Base-by-base conservation (phyloP, 1,140 invertebrate genomes). In the Ceratosolen solmsi region DNA sequence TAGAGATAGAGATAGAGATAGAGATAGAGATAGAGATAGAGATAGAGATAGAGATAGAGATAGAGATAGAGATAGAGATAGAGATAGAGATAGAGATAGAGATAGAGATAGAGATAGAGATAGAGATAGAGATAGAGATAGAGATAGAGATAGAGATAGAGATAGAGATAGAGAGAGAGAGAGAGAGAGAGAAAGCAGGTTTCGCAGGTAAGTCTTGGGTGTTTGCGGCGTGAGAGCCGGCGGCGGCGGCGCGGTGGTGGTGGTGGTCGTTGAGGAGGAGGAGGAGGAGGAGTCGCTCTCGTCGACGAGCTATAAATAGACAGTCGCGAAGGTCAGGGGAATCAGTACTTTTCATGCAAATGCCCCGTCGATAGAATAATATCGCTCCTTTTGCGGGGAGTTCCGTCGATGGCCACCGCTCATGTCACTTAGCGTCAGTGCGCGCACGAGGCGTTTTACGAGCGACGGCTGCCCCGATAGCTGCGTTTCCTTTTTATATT, bases 331-430 rank as follows among this genome's bases (percentile, higher is more conserved):
- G 87, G 87, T 88, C 87, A 87, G 85, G 86, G 84, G 87, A 88
- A 88, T 88, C 85, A 84, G 85, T 83, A 87, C 75, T 88, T 88
- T 88, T 89, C 86, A 88, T 88, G 85, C 87, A 89, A 89, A 89
- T 89, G 84, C 82, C 22, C 72, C 83, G 84, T 86, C 84, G 87
- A 88, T 88, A 86, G 82, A 88, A 88, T 86, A 85, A 87, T 88
- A 87, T 87, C 77, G 83, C 79, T 85, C 79, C 79, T 86, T 87
- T 88, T 84, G 71, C 82, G 49, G 71, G 46, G 27, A 36, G 27
- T 17, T n/a, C 38, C 38, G n/a, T 36, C 20, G 49, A 2, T 27
- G n/a, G 25, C 38, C 30, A 15, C 15, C 30, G 2, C 41, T 27
- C 38, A 36, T 63, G 56, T 65, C 75, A 65, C 58, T 65, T 77